Conservation (phyloP, 2,113 vertebrate genomes). For the Peromyscus californicus region DNA sequence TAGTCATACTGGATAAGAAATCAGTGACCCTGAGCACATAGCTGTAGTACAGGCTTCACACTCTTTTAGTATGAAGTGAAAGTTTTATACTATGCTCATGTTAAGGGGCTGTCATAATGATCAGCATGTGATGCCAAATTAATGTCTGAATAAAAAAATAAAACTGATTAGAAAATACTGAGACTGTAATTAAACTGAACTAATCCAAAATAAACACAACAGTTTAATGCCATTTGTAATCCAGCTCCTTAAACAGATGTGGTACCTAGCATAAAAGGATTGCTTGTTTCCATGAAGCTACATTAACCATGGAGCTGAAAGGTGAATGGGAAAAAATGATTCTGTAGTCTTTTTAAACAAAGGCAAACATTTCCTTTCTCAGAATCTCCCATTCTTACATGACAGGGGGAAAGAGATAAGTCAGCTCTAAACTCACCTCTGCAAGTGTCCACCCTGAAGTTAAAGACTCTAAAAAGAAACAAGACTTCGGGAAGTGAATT, state of each 20-base stretch:
- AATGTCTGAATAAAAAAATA: slow-evolving; percentile 73
- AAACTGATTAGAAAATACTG: slow-evolving; percentile 75
- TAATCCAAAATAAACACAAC: slow-evolving; percentile 76
- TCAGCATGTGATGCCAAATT: slow-evolving; percentile 63
- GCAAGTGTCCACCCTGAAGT: background rate
- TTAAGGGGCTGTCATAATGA: slow-evolving; percentile 66
- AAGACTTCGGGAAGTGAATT: background rate
- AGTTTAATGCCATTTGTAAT: slow-evolving; percentile 64
- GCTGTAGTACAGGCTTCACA: background rate
- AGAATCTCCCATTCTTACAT: background rate
- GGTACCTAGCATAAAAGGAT: slow-evolving; percentile 59
- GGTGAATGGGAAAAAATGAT: background rate
- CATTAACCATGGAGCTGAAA: slow-evolving; percentile 40
- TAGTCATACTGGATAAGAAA: background rate
- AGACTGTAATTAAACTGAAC: slow-evolving; percentile 72
- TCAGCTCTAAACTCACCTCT: background rate
- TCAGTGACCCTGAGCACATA: background rate
- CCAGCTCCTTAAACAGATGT: slow-evolving; percentile 41
- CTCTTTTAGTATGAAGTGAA: slow-evolving; percentile 13
- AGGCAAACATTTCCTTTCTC: background rate
- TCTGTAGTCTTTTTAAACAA: background rate
- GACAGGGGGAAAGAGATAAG: background rate
- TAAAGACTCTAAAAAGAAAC: slow-evolving; percentile 6
- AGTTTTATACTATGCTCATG: background rate
- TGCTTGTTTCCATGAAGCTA: slow-evolving; percentile 34